These are phyloP conservation scores for Scomberomorus guttatus DNA, from an alignment of 2,797 vertebrate species.

Conservation along the genomic window DNA sequence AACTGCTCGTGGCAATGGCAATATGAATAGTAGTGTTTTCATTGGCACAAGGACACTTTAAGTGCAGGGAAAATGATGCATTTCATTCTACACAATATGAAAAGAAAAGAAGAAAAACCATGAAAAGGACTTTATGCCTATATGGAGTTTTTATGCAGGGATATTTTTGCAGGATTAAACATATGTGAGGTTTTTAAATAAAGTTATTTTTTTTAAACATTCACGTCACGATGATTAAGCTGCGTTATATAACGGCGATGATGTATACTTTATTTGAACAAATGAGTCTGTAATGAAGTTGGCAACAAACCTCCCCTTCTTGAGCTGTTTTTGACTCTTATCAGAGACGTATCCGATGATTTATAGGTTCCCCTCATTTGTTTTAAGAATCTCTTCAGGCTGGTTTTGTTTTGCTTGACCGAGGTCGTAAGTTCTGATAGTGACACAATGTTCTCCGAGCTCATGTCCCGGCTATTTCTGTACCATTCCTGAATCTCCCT, in stretches of 20 bases:
- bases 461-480: conserved; percentile 15
- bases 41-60: background rate
- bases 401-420: conserved; percentile 6
- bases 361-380: background rate
- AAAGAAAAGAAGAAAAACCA: conserved; percentile 4
- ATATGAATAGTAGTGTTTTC: background rate
- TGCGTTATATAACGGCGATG: background rate
- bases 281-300: background rate
- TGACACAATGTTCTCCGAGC: background rate
- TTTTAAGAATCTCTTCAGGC: conserved; percentile 26
- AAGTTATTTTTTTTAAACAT: background rate
- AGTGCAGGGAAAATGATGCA: background rate
- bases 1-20: background rate
- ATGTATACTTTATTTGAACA: background rate
- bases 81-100: background rate
- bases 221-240: background rate
- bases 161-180: background rate
- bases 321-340: conserved; percentile 13
- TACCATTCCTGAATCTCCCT: background rate
- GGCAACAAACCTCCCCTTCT: background rate
- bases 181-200: background rate
- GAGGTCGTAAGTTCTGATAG: background rate
- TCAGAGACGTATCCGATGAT: conserved; percentile 12
- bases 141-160: background rate
- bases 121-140: background rate